These are phyloP conservation scores for Tipula unca DNA, from an alignment of 2,888 invertebrate genomes.

Conservation along the genomic window DNA sequence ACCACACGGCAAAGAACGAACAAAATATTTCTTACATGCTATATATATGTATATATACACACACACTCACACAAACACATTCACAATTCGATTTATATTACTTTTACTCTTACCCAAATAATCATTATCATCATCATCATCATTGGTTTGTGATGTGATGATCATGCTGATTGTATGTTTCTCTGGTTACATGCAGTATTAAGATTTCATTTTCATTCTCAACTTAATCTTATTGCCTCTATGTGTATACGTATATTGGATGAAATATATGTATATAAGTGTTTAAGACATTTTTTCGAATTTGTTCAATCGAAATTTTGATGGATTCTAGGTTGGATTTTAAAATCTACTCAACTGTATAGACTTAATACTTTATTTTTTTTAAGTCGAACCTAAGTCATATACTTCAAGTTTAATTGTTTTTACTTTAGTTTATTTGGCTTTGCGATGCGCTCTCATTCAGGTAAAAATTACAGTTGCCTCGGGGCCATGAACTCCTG, in stretches of 20 bases:
- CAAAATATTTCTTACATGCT: not conserved
- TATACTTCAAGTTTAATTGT: too few relatives aligned
- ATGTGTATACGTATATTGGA: not conserved
- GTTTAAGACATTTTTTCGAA: not conserved
- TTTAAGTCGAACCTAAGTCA: too few relatives aligned
- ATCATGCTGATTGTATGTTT: not conserved
- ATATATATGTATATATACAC: not conserved
- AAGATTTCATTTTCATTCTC: not conserved
- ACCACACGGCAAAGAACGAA: not conserved
- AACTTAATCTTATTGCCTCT: not conserved
- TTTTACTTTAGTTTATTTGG: too few relatives aligned
- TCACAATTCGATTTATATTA: not conserved
- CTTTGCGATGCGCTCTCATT: too few relatives aligned
- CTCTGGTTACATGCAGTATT: not conserved
- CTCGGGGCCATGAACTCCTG: too few relatives aligned
- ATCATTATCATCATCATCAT: not conserved
- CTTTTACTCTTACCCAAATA: not conserved
- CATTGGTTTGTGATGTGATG: not conserved
- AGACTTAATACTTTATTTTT: too few relatives aligned
- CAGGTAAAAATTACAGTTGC: too few relatives aligned
- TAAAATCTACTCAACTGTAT: not conserved
- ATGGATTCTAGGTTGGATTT: not conserved
- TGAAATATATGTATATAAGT: not conserved
- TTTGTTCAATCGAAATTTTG: not conserved
- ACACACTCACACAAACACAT: not conserved